Evolutionary conservation across 2,888 invertebrate species (phyloP), one percentile per base, ranked within the genome.

Genomic region (Tricholauxania praeusta): DNA sequence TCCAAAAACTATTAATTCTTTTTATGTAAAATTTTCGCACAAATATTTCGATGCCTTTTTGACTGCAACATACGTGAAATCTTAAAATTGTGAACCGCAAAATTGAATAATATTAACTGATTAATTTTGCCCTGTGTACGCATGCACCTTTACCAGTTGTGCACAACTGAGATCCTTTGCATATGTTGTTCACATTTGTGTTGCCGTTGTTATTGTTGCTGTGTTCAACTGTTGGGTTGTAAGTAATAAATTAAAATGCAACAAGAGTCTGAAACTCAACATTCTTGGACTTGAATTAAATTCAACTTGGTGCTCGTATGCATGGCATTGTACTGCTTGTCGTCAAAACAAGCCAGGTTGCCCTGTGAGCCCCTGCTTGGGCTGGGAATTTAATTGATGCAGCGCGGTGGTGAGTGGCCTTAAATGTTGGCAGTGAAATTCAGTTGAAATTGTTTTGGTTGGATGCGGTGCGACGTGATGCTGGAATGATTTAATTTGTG

Each of bases 171-270:
- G 62, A 62, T 12, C 15, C 17, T 17, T 53, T 47, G 62, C 70
- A 63, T 63, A 62, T 70, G 70, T 55, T 63, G 15, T 48, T n/a
- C 49, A n/a, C 53, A 67, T 39, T 39, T 39, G 1, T 39, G 39
- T 10, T 10, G 39, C 10, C 8, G 39, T 10, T 39, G n/a, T 53
- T 12, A 14, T 53, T 53, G n/a, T n/a, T 19, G 19, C 17, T 53
- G 39, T 12, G 32, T 12, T 32, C 47, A 63, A 47, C 62, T 48
- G 70, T 48, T 51, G 32, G 53, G n/a, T 12, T 59, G 60, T 60
- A 22, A 70, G 76, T 73, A 74, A 79, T 79, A 79, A 79, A 78
- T 79, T 78, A 78, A 79, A 78, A 74, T 78, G 75, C 76, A 79
- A 78, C 78, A 75, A 74, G 75, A 76, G 70, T 73, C 70, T 10